A percentile compares a stretch with the other conserved stretches of the same genome.
Conservation (phyloP, 2,797 vertebrate genomes). For the Muraenolepis orangiensis region DNA sequence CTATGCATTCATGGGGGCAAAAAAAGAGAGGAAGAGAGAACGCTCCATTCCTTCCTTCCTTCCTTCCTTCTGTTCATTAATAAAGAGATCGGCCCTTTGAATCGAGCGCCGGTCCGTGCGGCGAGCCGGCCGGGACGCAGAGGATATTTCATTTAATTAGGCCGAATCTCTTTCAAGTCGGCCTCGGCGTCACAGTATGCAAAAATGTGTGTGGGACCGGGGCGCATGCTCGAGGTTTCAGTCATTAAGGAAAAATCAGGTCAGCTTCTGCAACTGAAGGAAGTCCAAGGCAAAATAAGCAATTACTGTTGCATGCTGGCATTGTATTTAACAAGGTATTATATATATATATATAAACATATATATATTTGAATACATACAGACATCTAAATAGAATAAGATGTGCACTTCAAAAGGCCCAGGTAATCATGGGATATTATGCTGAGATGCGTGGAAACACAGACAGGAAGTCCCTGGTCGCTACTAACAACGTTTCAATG, state of each 20-base stretch:
- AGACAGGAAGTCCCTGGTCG: neutral
- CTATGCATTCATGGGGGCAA: slow-evolving; percentile 7
- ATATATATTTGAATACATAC: neutral
- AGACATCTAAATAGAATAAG: neutral
- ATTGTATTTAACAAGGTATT: slow-evolving; percentile 60
- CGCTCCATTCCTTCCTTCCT: slow-evolving; percentile 12
- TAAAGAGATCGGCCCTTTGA: slow-evolving; percentile 57
- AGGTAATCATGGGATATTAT: neutral
- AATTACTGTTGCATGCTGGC: slow-evolving; percentile 44
- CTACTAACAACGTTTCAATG: neutral
- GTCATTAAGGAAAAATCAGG: slow-evolving; percentile 71
- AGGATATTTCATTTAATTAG: slow-evolving; percentile 70
- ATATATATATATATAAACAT: slow-evolving; percentile 25
- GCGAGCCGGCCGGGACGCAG: slow-evolving; percentile 50
- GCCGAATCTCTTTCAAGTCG: slow-evolving; percentile 63
- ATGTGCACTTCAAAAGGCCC: neutral
- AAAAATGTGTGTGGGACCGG: slow-evolving; percentile 55
- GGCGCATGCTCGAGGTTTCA: slow-evolving; percentile 55
- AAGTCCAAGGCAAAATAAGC: slow-evolving; percentile 54
- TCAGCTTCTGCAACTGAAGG: slow-evolving; percentile 54
- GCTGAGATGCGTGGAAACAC: neutral
- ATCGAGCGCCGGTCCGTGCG: slow-evolving; percentile 53
- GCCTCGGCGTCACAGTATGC: slow-evolving; percentile 45
- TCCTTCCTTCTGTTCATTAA: slow-evolving; percentile 42
- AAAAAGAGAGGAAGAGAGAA: slow-evolving; percentile 31